Evolutionary conservation across 1,140 invertebrate species (phyloP).

Genomic region (Dolichoris vasculosae): DNA sequence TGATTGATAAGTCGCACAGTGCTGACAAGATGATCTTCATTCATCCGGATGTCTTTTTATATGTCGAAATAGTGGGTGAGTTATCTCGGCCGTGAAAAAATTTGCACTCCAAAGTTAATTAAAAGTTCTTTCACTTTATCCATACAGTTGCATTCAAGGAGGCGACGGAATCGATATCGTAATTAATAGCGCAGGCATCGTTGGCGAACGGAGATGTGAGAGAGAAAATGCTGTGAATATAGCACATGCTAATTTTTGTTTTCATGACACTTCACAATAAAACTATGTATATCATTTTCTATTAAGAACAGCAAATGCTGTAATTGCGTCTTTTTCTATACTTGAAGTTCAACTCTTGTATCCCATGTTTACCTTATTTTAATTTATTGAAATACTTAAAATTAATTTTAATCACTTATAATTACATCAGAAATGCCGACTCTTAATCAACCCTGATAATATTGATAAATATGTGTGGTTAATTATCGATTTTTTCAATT

Average conservation of each 20-base stretch:
- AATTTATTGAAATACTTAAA: too few relatives aligned
- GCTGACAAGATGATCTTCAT: conserved; percentile 62
- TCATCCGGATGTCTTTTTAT: conserved; percentile 61
- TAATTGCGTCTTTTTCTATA: too few relatives aligned
- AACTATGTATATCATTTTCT: too few relatives aligned
- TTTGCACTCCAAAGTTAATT: background rate
- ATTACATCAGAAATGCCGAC: too few relatives aligned
- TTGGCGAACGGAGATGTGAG: conserved; percentile 74
- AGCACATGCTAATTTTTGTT: conserved; percentile 55
- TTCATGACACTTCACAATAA: background rate
- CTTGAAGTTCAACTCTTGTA: too few relatives aligned
- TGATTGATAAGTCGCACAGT: conserved; percentile 61
- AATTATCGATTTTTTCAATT: too few relatives aligned
- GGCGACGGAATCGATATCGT: conserved; percentile 74
- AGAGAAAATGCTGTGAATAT: conserved; percentile 71
- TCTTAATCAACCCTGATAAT: too few relatives aligned
- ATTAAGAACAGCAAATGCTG: too few relatives aligned
- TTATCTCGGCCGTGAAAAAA: background rate
- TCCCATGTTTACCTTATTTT: too few relatives aligned
- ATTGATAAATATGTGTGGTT: too few relatives aligned
- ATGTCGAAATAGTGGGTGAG: conserved; percentile 60
- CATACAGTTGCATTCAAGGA: conserved; percentile 19
- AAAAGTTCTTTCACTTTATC: background rate
- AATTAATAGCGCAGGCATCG: conserved; percentile 78
- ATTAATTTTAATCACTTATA: too few relatives aligned